Conservation (phyloP, 53 echinoderm and acorn worm species). For the Holothuria leucospilota region DNA sequence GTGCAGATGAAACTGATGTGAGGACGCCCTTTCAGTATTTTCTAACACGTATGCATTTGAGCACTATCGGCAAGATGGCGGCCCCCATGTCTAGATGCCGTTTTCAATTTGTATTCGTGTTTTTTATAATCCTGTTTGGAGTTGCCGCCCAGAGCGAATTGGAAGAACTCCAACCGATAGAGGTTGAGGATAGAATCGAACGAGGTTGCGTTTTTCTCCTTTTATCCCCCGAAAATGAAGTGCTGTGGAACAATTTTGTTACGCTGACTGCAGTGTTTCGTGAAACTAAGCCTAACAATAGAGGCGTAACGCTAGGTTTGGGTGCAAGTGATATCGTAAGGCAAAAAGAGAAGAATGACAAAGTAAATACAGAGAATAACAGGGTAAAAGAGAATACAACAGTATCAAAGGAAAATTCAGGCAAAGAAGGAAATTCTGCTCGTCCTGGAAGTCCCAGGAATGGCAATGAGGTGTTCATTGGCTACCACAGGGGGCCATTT, state of each 20-base stretch:
- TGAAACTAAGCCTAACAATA: neutral
- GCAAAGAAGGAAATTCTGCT: no score
- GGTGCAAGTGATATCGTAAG: neutral
- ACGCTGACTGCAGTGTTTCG: neutral
- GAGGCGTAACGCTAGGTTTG: neutral
- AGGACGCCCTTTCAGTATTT: no score
- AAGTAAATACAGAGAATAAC: no score
- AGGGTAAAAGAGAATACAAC: no score
- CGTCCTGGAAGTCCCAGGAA: no score
- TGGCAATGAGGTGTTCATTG: conserved; percentile 1
- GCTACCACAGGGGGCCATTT: conserved; percentile 17
- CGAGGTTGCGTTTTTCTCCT: conserved; percentile 58
- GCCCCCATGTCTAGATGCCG: conserved; percentile 30
- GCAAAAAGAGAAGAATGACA: neutral
- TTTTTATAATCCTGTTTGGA: neutral
- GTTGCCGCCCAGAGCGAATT: neutral
- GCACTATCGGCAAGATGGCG: conserved; percentile 50
- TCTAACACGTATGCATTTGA: neutral
- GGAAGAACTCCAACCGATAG: conserved; percentile 43
- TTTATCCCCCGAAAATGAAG: conserved; percentile 30
- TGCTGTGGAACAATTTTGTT: conserved; percentile 47
- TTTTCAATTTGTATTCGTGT: neutral
- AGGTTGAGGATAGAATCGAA: conserved; percentile 57
- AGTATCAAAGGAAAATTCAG: no score
- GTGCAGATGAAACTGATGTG: no score